Percentiles rank a stretch among this genome's conserved stretches.
Conservation (phyloP, 1,140 invertebrate genomes). For the Aphelenchoides avenae region DNA sequence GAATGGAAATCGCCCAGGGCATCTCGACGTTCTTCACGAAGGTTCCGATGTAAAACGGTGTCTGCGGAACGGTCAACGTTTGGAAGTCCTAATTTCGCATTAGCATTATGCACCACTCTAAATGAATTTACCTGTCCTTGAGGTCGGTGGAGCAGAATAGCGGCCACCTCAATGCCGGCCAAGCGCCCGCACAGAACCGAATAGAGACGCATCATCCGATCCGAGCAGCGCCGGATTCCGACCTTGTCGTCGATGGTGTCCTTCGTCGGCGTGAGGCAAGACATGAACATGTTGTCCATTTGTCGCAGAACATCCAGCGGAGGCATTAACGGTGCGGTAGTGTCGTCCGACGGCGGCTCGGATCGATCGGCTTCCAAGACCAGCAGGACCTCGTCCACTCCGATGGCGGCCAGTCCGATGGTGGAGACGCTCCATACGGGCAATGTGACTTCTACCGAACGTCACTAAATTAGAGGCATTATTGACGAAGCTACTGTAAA, state of each 20-base stretch:
- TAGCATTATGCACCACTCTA: neutral
- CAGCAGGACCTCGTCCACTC: slow-evolving; percentile 30
- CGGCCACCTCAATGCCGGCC: slow-evolving; percentile 12
- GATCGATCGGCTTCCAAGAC: slow-evolving; percentile 16
- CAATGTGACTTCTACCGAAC: too few species aligned
- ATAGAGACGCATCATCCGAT: slow-evolving; percentile 21
- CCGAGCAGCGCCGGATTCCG: slow-evolving; percentile 6
- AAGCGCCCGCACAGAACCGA: slow-evolving; percentile 1
- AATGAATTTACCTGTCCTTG: neutral
- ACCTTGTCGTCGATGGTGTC: slow-evolving; percentile 21
- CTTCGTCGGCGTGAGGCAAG: slow-evolving; percentile 20
- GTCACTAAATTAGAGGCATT: too few species aligned
- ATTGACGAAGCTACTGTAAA: slow-evolving; percentile 1
- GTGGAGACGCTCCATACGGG: slow-evolving; percentile 27
- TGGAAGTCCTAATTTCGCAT: slow-evolving; percentile 15
- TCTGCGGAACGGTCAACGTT: slow-evolving; percentile 1
- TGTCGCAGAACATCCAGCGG: slow-evolving; percentile 24
- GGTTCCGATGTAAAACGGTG: slow-evolving; percentile 19
- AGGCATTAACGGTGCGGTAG: neutral
- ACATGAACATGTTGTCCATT: slow-evolving; percentile 24
- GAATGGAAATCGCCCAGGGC: slow-evolving; percentile 30
- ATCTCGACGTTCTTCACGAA: slow-evolving; percentile 21
- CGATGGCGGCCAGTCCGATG: slow-evolving; percentile 20
- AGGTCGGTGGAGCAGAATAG: slow-evolving; percentile 30
- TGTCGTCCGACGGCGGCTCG: neutral